Percentiles rank a stretch among this genome's conserved stretches.
Evolutionary conservation across 2,113 vertebrate genomes (phyloP).

Genomic region (Calidris pygmaea): DNA sequence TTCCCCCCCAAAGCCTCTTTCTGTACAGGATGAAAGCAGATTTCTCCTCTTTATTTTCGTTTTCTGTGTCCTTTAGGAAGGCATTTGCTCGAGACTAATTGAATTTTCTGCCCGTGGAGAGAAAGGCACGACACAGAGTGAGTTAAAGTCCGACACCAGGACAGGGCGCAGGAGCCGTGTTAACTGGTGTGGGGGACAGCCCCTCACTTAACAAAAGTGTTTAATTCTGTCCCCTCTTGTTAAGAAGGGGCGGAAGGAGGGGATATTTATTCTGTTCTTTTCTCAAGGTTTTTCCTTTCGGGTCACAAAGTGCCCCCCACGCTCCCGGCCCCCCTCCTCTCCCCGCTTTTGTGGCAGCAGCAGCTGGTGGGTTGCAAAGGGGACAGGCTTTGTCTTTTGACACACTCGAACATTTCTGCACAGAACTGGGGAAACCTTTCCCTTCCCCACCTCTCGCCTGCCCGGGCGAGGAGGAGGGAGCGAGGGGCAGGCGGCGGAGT

Average conservation of each 20-base stretch:
- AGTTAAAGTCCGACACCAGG: slow-evolving; percentile 65
- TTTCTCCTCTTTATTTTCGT: slow-evolving; percentile 51
- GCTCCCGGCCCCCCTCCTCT: slow-evolving; percentile 37
- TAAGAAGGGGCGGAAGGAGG: slow-evolving; percentile 69
- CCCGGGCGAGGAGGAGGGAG: slow-evolving; percentile 5
- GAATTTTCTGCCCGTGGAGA: slow-evolving; percentile 81
- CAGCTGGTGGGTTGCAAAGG: slow-evolving; percentile 73
- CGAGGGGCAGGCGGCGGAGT: background rate
- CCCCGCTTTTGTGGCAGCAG: slow-evolving; percentile 59
- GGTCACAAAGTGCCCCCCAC: slow-evolving; percentile 71
- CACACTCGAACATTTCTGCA: slow-evolving; percentile 71
- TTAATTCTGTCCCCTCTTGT: slow-evolving; percentile 69
- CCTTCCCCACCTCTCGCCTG: slow-evolving; percentile 35
- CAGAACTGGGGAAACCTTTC: slow-evolving; percentile 44
- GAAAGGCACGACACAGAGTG: slow-evolving; percentile 62
- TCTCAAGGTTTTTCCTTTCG: slow-evolving; percentile 68
- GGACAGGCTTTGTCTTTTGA: slow-evolving; percentile 64
- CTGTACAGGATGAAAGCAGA: slow-evolving; percentile 58
- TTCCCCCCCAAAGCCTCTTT: slow-evolving; percentile 32
- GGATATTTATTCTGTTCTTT: slow-evolving; percentile 69
- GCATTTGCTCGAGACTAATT: slow-evolving; percentile 85
- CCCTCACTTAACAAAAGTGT: slow-evolving; percentile 73
- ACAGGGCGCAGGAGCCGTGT: slow-evolving; percentile 59
- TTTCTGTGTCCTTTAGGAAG: slow-evolving; percentile 73
- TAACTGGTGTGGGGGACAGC: slow-evolving; percentile 71